Conservation (phyloP, 2,797 vertebrate species). For the Carduelis carduelis region DNA sequence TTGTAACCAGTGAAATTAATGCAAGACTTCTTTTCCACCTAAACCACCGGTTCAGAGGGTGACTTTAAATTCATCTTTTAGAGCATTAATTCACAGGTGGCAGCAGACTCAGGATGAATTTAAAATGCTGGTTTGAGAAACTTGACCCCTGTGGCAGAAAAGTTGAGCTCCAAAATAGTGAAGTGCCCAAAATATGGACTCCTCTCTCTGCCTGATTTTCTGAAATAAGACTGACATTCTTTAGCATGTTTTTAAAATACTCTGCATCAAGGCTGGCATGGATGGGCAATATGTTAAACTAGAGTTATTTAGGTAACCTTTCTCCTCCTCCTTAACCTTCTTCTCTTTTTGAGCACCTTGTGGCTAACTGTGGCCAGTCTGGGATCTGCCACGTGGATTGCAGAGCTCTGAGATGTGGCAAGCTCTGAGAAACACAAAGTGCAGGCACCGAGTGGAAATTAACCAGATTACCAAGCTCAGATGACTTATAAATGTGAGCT, state of each 20-base stretch:
- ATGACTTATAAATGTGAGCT: neutral
- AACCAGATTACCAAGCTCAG: neutral
- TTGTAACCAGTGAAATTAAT: neutral
- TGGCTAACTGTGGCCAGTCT: neutral
- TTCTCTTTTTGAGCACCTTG: neutral
- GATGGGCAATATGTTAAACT: neutral
- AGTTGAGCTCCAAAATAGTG: neutral
- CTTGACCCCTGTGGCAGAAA: neutral
- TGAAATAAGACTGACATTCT: neutral
- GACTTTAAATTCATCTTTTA: neutral
- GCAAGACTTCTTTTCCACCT: neutral
- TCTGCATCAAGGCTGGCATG: neutral
- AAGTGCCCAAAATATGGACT: neutral
- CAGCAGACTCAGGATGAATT: neutral
- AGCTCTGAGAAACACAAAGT: neutral
- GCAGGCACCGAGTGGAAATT: neutral
- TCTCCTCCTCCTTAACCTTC: neutral
- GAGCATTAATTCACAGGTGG: neutral
- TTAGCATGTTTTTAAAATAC: neutral
- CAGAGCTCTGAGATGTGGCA: neutral
- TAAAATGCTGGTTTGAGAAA: neutral
- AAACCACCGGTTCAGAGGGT: neutral
- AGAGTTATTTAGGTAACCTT: neutral
- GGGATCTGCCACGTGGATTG: neutral
- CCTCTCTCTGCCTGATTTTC: neutral